Base-by-base conservation (phyloP, 2,797 vertebrate genomes). In the Carcharodon carcharias region DNA sequence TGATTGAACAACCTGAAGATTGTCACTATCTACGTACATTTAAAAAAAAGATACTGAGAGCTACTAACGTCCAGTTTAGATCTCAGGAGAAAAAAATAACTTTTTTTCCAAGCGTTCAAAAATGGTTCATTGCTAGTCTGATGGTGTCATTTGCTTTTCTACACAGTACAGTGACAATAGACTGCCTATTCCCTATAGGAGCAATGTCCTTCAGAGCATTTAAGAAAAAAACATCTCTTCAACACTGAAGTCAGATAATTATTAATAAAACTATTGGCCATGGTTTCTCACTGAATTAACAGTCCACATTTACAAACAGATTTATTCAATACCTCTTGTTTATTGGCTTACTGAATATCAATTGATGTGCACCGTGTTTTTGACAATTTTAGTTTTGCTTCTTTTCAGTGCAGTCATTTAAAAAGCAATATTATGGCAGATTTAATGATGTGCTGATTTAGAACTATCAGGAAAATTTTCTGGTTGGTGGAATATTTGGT, bases 81-180 rank as follows among this genome's bases (percentile, higher is more conserved):
- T n/a, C 23, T 67, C n/a, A 67, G n/a, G 91, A 67, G n/a, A 11
- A n/a, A 77, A 35, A 91, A 93, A 65, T 11, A 18, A 7, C 16
- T 31, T 91, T n/a, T 67, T 65, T 92, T n/a, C 35, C 88, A 92
- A 92, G 58, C 35, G 4, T 67, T 93, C n/a, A 67, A 40, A 85
- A 45, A 93, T 93, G 91, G 35, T 67, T 67, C 63, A 67, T 93
- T 93, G 91, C n/a, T 67, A 93, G 67, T n/a, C 50, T 71, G 94
- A 73, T 77, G 28, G n/a, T 95, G 50, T 54, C 58, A 4, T 77
- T 50, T 56, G 50, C 12, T 95, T 54, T 95, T 54, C 67, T 12
- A 11, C 65, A 94, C 61, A 45, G 2, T 69, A 31, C 94, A 95
- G 12, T 77, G 94, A 95, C 50, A 77, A 95, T 71, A 95, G 65